Percentiles rank a stretch among this genome's conserved stretches.
Conservation (phyloP, 1,140 invertebrate genomes). For the Bombus haemorrhoidalis region DNA sequence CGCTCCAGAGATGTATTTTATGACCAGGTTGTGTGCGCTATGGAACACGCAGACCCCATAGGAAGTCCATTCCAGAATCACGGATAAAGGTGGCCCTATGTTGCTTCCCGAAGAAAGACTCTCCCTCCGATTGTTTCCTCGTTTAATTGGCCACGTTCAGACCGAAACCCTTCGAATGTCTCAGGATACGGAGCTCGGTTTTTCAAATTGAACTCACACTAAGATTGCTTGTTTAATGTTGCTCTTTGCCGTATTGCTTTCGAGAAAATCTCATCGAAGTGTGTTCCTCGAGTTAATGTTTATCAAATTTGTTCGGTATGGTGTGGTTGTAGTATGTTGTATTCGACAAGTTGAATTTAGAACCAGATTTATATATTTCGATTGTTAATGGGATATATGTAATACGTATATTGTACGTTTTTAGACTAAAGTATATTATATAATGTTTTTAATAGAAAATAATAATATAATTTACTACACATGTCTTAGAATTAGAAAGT, state of each 20-base stretch:
- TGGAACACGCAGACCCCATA: conserved; percentile 33
- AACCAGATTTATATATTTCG: neutral
- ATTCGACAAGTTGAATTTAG: neutral
- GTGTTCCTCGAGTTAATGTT: neutral
- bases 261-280: too few species aligned
- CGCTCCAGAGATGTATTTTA: conserved; percentile 73
- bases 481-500: neutral
- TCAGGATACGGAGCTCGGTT: neutral
- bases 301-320: neutral
- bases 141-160: conserved; percentile 48
- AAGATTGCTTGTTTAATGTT: neutral
- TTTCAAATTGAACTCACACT: conserved; percentile 11
- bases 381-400: too few species aligned
- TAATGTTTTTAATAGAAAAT: too few species aligned
- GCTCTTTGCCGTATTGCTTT: neutral
- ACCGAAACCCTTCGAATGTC: neutral
- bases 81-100: conserved; percentile 37
- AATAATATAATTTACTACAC: too few species aligned
- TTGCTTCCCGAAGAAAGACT: neutral
- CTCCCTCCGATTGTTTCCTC: conserved; percentile 38
- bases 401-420: too few species aligned
- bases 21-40: conserved; percentile 42
- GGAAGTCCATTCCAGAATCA: conserved; percentile 58
- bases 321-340: too few species aligned
- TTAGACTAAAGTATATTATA: too few species aligned